A percentile compares a stretch with the other conserved stretches of the same genome.
phyloP scores from a whole-genome alignment of 2,797 vertebrate species.

The Hoplostethus atlanticus region DNA sequence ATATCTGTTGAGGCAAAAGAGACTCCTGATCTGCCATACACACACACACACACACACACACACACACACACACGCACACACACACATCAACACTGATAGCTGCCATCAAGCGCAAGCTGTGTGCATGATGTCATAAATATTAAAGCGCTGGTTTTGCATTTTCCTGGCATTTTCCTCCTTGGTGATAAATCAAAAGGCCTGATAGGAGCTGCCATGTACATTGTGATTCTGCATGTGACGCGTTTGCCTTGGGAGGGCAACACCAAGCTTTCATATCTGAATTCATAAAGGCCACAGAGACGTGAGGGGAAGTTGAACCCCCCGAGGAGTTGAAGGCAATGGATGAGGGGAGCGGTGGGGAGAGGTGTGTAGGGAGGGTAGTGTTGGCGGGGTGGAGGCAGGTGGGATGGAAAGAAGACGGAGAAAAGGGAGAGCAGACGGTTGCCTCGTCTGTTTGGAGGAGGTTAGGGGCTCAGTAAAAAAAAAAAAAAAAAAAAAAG shows the following conservation, averaged over 20 bases:
- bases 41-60: constrained; percentile 24
- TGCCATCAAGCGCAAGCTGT: constrained; percentile 44
- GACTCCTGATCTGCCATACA: constrained; percentile 66
- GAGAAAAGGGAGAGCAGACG: not conserved
- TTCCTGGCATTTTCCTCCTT: constrained; percentile 62
- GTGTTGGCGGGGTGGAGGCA: constrained; percentile 25
- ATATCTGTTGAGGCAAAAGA: constrained; percentile 73
- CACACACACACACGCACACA: not conserved
- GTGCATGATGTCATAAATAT: constrained; percentile 75
- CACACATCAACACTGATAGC: constrained; percentile 26
- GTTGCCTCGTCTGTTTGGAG: not conserved
- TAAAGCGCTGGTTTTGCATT: constrained; percentile 74
- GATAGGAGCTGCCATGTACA: constrained; percentile 74
- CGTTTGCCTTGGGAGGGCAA: constrained; percentile 59
- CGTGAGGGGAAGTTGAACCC: constrained; percentile 68
- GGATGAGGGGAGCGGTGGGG: constrained; percentile 33
- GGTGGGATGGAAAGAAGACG: constrained; percentile 3
- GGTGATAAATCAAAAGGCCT: constrained; percentile 74
- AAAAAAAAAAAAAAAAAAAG: not conserved
- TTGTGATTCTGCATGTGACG: constrained; percentile 69
- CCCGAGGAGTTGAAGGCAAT: constrained; percentile 43
- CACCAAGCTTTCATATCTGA: constrained; percentile 61
- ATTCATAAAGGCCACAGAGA: constrained; percentile 62
- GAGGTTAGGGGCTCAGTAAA: not conserved
- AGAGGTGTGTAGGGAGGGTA: constrained; percentile 1